Conservation (phyloP, 2,113 vertebrate genomes). For the Oreochromis tanganicae region DNA sequence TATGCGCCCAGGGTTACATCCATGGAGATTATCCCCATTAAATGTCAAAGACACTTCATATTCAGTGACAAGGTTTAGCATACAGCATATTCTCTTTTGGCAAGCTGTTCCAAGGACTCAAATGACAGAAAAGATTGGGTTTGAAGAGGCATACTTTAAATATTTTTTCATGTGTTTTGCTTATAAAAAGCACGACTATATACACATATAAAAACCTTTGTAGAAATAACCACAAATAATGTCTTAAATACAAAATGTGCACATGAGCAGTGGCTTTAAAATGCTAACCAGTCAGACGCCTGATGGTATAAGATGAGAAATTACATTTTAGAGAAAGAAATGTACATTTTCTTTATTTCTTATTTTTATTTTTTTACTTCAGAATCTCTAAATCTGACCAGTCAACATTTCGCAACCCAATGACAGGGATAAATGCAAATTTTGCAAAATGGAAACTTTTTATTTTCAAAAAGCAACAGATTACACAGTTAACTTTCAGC, state of each 20-base stretch:
- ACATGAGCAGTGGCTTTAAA: not conserved
- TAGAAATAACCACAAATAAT: not conserved
- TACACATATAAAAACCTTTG: not conserved
- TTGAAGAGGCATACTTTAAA: not conserved
- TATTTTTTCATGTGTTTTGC: not conserved
- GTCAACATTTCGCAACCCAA: slow-evolving; percentile 48
- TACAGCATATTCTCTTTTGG: slow-evolving; percentile 1
- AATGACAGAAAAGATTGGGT: not conserved
- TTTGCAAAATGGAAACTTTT: slow-evolving; percentile 95
- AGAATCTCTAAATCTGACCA: not conserved
- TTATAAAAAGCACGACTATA: not conserved
- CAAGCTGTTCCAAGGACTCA: not conserved
- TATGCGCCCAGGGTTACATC: not conserved
- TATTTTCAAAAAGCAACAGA: slow-evolving; percentile 98
- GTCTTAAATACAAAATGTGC: not conserved
- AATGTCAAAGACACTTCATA: slow-evolving; percentile 32
- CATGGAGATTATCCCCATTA: slow-evolving; percentile 29
- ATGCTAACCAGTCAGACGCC: not conserved
- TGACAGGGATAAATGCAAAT: slow-evolving; percentile 72
- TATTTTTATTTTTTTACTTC: rapidly evolving
- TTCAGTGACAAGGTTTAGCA: slow-evolving; percentile 11
- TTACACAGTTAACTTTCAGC: slow-evolving; percentile 99
- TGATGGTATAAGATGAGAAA: not conserved
- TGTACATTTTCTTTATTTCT: not conserved
- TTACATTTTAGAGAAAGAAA: not conserved